Conservation (phyloP, 2,113 vertebrate genomes). For the Coracopsis vasa region DNA sequence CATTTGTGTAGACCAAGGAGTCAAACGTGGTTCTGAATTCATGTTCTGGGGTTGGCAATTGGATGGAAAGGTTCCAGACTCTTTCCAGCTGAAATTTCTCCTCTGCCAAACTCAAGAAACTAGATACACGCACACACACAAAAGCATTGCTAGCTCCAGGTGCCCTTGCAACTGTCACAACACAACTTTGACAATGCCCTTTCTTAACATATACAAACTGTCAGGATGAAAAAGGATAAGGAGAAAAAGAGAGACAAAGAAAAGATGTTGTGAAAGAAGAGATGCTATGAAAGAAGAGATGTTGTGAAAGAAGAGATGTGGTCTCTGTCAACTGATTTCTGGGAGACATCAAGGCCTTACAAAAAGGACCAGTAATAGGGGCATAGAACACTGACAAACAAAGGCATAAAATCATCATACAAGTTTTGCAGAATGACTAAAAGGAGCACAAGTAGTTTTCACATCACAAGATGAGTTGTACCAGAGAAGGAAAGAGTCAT, state of each 20-base stretch:
- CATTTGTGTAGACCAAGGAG: background rate
- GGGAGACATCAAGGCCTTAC: background rate
- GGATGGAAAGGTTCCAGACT: background rate
- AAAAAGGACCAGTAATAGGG: background rate
- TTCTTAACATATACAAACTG: background rate
- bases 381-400: background rate
- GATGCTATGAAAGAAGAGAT: background rate
- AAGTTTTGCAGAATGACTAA: slow-evolving; percentile 13
- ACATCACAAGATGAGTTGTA: background rate
- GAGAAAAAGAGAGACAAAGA: background rate
- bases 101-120: background rate
- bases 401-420: background rate
- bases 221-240: background rate
- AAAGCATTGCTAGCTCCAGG: background rate
- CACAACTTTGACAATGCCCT: background rate
- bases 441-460: background rate
- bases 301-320: background rate
- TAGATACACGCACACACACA: background rate
- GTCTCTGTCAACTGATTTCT: background rate
- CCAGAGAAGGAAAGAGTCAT: background rate
- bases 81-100: background rate
- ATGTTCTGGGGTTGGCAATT: background rate
- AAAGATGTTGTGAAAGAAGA: background rate
- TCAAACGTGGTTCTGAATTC: background rate
- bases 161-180: background rate